These are phyloP conservation scores for Lasius platythorax DNA, from an alignment of 2,888 invertebrate species.

Conservation along the genomic window DNA sequence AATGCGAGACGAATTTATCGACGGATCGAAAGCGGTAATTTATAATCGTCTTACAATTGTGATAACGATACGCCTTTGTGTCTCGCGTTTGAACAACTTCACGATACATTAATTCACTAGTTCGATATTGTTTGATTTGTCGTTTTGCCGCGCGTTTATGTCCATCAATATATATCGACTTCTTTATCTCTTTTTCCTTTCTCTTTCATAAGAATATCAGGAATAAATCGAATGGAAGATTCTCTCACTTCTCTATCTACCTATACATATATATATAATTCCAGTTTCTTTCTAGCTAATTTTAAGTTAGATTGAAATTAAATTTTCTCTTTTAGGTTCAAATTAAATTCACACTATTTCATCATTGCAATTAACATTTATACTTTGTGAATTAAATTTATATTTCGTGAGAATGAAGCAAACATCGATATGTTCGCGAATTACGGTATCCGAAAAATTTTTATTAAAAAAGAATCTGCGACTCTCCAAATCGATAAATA, in stretches of 20 bases:
- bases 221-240: neutral
- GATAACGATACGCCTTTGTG: slow-evolving; percentile 83
- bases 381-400: neutral
- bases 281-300: neutral
- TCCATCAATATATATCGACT: slow-evolving; percentile 66
- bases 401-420: neutral
- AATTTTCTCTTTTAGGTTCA: neutral
- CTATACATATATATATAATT: neutral
- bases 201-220: neutral
- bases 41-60: slow-evolving; percentile 80
- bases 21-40: slow-evolving; percentile 76
- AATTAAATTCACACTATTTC: neutral
- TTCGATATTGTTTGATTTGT: slow-evolving; percentile 86
- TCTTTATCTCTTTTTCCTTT: slow-evolving; percentile 30
- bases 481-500: neutral
- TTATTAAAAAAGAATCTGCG: neutral
- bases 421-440: neutral
- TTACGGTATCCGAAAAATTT: neutral
- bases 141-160: slow-evolving; percentile 73
- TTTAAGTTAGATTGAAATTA: neutral
- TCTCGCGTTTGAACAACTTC: slow-evolving; percentile 85
- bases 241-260: neutral
- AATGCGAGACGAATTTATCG: slow-evolving; percentile 80
- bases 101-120: slow-evolving; percentile 85
- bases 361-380: neutral